phyloP scores from a whole-genome alignment of 2,888 invertebrate species.

The Crematogaster levior region DNA sequence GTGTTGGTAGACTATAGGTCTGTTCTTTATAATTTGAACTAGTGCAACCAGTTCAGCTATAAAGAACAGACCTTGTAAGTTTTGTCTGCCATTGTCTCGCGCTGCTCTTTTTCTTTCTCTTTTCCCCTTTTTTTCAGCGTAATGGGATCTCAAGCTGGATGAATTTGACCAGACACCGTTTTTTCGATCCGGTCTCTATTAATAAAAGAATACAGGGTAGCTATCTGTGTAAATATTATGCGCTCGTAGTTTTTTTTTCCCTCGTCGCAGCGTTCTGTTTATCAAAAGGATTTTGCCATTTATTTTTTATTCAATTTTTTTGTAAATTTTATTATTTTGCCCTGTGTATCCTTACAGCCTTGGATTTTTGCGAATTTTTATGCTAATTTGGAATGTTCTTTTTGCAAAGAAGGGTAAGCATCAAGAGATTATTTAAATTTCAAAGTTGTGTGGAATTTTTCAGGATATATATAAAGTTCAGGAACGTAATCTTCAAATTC shows the following conservation, averaged over 20 bases:
- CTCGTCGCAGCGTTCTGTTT: conserved; percentile 60
- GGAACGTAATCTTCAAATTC: conserved; percentile 75
- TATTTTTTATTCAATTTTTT: conserved; percentile 55
- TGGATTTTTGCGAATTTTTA: conserved; percentile 76
- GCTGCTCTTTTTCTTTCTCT: conserved; percentile 48
- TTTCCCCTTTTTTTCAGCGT: conserved; percentile 78
- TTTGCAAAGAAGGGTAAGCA: conserved; percentile 80
- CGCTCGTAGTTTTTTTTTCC: conserved; percentile 56
- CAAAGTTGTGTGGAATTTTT: conserved; percentile 66
- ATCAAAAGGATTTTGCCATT: conserved; percentile 56
- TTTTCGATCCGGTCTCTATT: conserved; percentile 55
- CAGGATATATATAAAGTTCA: conserved; percentile 44
- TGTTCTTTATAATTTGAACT: no score
- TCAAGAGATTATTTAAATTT: conserved; percentile 68
- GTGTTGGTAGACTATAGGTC: conserved; percentile 78
- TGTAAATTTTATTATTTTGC: conserved; percentile 57
- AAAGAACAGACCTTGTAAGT: no score
- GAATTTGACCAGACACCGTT: conserved; percentile 74
- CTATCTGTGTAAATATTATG: conserved; percentile 77
- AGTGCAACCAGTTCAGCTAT: no score
- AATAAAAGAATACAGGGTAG: conserved; percentile 62
- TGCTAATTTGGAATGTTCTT: conserved; percentile 73
- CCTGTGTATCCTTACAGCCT: conserved; percentile 76
- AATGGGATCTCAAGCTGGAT: conserved; percentile 79
- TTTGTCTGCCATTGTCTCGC: conserved; percentile 63